Percentiles rank a stretch among this genome's conserved stretches.
Conservation (phyloP, 2,113 vertebrate species). For the Uropsilus gracilis region DNA sequence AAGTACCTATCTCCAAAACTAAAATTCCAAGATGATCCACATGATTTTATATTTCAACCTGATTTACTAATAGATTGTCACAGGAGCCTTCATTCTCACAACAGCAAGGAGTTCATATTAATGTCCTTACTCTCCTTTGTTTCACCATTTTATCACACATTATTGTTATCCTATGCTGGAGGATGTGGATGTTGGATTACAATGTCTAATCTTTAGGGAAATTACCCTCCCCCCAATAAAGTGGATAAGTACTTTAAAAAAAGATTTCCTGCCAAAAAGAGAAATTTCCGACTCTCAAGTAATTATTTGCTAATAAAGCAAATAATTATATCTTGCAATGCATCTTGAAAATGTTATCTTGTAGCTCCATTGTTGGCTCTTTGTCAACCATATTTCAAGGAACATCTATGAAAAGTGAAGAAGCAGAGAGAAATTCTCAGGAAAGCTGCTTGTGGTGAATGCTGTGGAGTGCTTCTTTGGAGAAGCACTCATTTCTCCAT, state of each 20-base stretch:
- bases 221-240: background rate
- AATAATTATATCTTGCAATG: too few species aligned
- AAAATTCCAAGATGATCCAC: background rate
- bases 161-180: background rate
- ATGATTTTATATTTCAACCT: background rate
- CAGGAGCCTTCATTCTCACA: background rate
- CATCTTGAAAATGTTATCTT: too few species aligned
- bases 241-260: conserved; percentile 27
- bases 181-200: background rate
- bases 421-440: background rate
- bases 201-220: conserved; percentile 1
- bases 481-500: background rate
- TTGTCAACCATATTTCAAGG: background rate
- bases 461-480: background rate
- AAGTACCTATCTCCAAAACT: conserved; percentile 5
- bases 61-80: background rate
- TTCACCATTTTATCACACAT: background rate
- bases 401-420: background rate
- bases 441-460: background rate
- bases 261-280: background rate
- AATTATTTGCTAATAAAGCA: conserved; percentile 1
- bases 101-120: background rate
- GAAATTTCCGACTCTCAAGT: background rate
- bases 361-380: background rate
- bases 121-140: background rate